Conservation (phyloP, 2,888 invertebrate genomes). For the Eupeodes latifasciatus region DNA sequence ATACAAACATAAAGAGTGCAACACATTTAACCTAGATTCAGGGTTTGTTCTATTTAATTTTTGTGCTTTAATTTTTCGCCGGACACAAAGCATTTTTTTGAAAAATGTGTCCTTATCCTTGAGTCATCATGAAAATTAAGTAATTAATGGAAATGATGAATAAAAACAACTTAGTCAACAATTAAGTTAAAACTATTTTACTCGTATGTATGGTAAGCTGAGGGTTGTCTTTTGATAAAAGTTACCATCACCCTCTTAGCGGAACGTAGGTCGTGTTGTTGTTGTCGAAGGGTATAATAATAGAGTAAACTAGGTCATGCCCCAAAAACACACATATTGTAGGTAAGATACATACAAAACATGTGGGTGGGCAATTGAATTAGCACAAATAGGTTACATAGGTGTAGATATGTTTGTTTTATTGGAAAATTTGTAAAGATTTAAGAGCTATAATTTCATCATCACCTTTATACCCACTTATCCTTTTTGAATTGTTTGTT, state of each 20-base stretch:
- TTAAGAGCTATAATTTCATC: no score
- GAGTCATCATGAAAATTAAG: conserved; percentile 14
- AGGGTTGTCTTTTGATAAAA: conserved; percentile 30
- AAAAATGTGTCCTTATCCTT: conserved; percentile 53
- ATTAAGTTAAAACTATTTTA: conserved; percentile 52
- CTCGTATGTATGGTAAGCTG: neutral
- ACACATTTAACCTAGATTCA: conserved; percentile 65
- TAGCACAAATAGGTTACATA: neutral
- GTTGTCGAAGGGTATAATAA: conserved; percentile 50
- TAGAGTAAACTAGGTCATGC: conserved; percentile 66
- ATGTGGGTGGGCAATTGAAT: conserved; percentile 25
- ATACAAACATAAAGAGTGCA: conserved; percentile 49
- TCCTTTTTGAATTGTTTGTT: no score
- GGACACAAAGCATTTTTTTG: conserved; percentile 57
- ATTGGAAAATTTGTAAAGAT: no score
- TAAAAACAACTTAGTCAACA: conserved; percentile 26
- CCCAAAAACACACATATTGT: conserved; percentile 65
- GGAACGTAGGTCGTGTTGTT: conserved; percentile 21
- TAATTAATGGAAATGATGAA: conserved; percentile 44
- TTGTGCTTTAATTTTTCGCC: neutral
- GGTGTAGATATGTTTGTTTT: no score
- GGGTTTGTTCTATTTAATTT: neutral
- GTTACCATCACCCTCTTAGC: conserved; percentile 28
- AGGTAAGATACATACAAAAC: conserved; percentile 7
- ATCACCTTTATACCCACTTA: no score